Base-by-base conservation (phyloP, 2,113 vertebrate genomes). In the Edolisoma coerulescens region DNA sequence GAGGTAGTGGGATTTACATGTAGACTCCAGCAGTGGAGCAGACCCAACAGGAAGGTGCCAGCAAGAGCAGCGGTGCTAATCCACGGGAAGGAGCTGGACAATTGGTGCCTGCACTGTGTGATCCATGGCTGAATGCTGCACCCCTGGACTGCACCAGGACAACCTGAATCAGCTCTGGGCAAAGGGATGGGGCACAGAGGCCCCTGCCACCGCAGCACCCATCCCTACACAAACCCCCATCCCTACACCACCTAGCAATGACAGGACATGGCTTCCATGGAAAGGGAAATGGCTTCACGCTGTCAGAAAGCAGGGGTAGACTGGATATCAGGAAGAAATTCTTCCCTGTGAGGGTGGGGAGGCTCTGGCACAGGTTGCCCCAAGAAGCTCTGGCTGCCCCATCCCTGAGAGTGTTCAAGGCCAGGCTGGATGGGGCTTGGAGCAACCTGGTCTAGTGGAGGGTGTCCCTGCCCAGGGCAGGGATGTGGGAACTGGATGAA, bases 181-280 rank as follows among this genome's bases (percentile, higher is more conserved):
- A 3, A 30, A 33, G 21, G 32, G 33, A 41, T 21, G 26, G 39
- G 88, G 18, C 30, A 33, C 4, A 1, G 42, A 79, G 7, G 11
- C 12, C 49, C 3, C 16, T 1, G 0, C 3, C 33, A 17, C 6
- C 0, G 0, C 44, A 60, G 70, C 26, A n/a, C 16, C 37, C 70
- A n/a, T 2, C 33, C 50, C 32, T 42, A 24, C 33, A 54, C 19
- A 18, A n/a, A 35, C 9, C 13, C 27, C 60, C 44, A 35, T 24
- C 49, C 37, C 52, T 54, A 54, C 52, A 53, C 7, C 19, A 16
- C 16, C 33, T 37, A 35, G 53, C 45, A 44, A 10, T 11, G 44
- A 50, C 60, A 67, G 44, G 10, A 37, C 77, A n/a, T n/a, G n/a
- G n/a, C n/a, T n/a, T n/a, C n/a, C n/a, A n/a, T n/a, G n/a, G n/a